A percentile compares a stretch with the other conserved stretches of the same genome.
phyloP scores from a whole-genome alignment of 2,797 vertebrate species.

The Streptopelia turtur region DNA sequence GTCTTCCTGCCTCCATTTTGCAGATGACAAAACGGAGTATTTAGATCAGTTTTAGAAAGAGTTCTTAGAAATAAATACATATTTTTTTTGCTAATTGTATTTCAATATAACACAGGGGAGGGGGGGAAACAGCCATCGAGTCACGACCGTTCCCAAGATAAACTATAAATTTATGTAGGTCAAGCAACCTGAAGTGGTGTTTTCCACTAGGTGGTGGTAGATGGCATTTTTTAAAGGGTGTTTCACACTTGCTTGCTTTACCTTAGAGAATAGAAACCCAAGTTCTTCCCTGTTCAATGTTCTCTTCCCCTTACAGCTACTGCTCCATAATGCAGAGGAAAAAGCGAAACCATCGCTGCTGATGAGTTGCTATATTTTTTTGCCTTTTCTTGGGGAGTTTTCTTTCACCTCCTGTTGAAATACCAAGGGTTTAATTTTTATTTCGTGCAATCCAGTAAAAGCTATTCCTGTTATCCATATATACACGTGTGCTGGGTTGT shows the following conservation, averaged over 20 bases:
- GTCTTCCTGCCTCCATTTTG: not conserved
- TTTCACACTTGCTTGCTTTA: not conserved
- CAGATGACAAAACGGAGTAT: not conserved
- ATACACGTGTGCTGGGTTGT: not conserved
- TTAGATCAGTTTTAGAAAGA: not conserved
- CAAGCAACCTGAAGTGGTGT: not conserved
- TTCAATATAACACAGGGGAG: not conserved
- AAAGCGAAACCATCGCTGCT: not conserved
- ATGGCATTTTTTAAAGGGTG: not conserved
- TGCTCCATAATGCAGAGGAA: not conserved
- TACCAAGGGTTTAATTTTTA: not conserved
- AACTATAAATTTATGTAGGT: not conserved
- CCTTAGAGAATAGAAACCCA: accelerated
- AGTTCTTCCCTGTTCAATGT: not conserved
- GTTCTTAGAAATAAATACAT: not conserved
- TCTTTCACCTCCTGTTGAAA: not conserved
- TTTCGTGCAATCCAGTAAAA: not conserved
- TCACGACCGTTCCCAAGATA: not conserved
- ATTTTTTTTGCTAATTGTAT: not conserved
- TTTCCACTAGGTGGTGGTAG: conserved; percentile 28
- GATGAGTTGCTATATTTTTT: not conserved
- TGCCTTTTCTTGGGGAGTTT: not conserved
- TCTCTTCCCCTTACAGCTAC: not conserved
- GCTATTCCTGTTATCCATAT: not conserved
- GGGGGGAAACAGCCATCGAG: not conserved